Evolutionary conservation across 2,113 vertebrate genomes (phyloP).

Genomic region (Microtus pennsylvanicus): DNA sequence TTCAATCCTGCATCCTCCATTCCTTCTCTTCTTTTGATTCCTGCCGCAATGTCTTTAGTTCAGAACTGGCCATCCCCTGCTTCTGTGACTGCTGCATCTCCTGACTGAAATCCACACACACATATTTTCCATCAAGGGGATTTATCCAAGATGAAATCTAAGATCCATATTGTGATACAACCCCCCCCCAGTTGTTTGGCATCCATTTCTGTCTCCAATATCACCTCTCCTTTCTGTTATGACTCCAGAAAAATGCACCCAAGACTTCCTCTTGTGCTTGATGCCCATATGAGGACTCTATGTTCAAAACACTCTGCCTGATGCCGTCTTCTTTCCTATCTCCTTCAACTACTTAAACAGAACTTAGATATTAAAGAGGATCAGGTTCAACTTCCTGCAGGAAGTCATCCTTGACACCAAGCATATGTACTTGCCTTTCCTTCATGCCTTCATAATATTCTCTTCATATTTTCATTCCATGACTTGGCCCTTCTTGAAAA

Average conservation of each 20-base stretch:
- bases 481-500: neutral
- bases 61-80: conserved; percentile 25
- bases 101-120: neutral
- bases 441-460: neutral
- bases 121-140: neutral
- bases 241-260: neutral
- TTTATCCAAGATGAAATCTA: conserved; percentile 36
- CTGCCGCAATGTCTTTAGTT: neutral
- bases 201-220: neutral
- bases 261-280: neutral
- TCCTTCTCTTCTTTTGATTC: neutral
- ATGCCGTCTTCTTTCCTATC: neutral
- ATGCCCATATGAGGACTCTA: neutral
- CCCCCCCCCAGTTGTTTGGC: neutral
- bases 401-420: neutral
- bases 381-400: neutral
- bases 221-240: neutral
- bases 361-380: neutral
- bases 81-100: neutral
- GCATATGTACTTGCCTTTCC: neutral
- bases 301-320: neutral
- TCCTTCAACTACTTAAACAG: neutral
- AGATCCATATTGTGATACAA: neutral
- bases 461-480: neutral
- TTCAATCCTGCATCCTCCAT: neutral